These are phyloP conservation scores for Hirtodrosophila trivittata DNA, from an alignment of 2,888 invertebrate species.

Conservation along the genomic window DNA sequence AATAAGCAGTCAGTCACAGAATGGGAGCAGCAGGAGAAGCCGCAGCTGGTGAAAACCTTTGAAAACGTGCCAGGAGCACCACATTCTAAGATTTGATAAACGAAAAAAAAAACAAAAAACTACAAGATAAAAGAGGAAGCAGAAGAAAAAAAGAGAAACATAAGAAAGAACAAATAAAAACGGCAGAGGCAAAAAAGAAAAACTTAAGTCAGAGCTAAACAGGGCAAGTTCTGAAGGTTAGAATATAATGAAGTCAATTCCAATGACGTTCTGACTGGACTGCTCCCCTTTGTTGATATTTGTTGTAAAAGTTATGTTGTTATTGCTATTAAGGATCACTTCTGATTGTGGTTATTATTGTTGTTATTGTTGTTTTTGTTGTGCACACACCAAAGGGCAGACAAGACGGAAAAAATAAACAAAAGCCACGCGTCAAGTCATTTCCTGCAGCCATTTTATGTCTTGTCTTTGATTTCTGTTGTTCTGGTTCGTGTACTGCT, in stretches of 20 bases:
- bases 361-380: conserved; percentile 34
- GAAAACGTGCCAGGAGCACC: conserved; percentile 66
- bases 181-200: conserved; percentile 17
- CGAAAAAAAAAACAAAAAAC: conserved; percentile 12
- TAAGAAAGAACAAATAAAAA: conserved; percentile 9
- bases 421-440: conserved; percentile 65
- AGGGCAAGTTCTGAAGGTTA: conserved; percentile 50
- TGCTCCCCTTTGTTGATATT: conserved; percentile 43
- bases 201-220: conserved; percentile 35
- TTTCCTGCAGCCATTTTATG: conserved; percentile 72
- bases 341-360: conserved; percentile 29
- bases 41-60: conserved; percentile 29
- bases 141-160: conserved; percentile 12
- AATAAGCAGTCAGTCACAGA: conserved; percentile 59
- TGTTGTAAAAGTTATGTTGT: conserved; percentile 56
- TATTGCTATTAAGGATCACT: conserved; percentile 46
- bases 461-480: conserved; percentile 61
- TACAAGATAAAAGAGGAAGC: conserved; percentile 14
- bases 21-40: conserved; percentile 7
- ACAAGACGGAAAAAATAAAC: conserved; percentile 46
- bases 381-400: conserved; percentile 51
- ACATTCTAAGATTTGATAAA: conserved; percentile 64
- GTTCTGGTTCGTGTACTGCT: conserved; percentile 1
- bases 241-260: conserved; percentile 74
- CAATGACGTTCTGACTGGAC: conserved; percentile 56